phyloP scores from a whole-genome alignment of 1,140 invertebrate genomes.

The Nasonia giraulti region DNA sequence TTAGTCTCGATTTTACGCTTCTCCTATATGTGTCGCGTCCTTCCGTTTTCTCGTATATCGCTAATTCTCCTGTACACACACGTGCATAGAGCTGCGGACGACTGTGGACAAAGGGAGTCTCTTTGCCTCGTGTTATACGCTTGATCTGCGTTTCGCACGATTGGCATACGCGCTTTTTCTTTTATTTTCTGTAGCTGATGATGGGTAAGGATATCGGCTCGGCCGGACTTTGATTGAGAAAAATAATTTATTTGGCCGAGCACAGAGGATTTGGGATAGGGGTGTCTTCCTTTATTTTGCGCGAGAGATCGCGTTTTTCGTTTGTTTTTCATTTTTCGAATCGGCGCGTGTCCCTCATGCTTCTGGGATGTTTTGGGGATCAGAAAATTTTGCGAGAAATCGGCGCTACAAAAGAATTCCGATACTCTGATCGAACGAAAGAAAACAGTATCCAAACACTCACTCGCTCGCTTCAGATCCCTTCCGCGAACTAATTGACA shows the following conservation, averaged over 20 bases:
- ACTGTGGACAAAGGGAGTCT: slow-evolving; percentile 25
- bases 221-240: not conserved
- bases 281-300: no score
- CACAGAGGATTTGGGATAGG: no score
- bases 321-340: no score
- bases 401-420: no score
- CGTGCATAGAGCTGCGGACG: not conserved
- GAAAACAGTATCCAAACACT: not conserved
- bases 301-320: no score
- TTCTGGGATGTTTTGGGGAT: no score
- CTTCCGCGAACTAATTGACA: slow-evolving; percentile 30
- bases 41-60: slow-evolving; percentile 7
- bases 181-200: not conserved
- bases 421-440: not conserved
- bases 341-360: no score
- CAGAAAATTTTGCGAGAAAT: no score
- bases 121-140: not conserved
- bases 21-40: not conserved
- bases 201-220: not conserved
- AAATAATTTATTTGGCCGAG: slow-evolving; percentile 16
- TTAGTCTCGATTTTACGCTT: slow-evolving; percentile 27
- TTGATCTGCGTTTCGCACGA: not conserved
- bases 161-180: not conserved
- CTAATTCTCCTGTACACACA: slow-evolving; percentile 17
- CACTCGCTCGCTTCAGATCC: not conserved